Conservation (phyloP, 1,140 invertebrate genomes). For the Drosophila aff. region DNA sequence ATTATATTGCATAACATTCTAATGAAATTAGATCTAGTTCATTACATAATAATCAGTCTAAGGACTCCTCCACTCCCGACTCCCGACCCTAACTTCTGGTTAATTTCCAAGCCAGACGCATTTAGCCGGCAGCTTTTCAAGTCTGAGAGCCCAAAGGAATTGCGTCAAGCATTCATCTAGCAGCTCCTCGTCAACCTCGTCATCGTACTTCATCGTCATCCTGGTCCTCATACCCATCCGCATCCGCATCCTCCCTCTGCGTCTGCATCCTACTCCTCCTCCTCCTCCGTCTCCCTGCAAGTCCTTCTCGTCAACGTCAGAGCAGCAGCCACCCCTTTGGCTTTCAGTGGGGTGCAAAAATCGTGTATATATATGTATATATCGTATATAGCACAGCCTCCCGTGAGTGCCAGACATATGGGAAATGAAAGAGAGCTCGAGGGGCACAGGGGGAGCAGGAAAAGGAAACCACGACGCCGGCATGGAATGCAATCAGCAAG, state of each 20-base stretch:
- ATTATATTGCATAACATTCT: not conserved
- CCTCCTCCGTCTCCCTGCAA: constrained; percentile 8
- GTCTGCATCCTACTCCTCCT: constrained; percentile 5
- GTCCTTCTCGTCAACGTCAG: constrained; percentile 31
- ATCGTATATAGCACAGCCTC: constrained; percentile 16
- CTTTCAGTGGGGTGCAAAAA: constrained; percentile 42
- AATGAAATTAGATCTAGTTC: constrained; percentile 3
- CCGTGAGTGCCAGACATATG: constrained; percentile 55
- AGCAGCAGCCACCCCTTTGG: constrained; percentile 41
- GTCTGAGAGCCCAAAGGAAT: constrained; percentile 29
- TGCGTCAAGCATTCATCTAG: constrained; percentile 45
- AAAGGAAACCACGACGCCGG: constrained; percentile 45
- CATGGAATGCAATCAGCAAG: constrained; percentile 77
- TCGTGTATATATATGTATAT: constrained; percentile 14
- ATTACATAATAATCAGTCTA: constrained; percentile 8
- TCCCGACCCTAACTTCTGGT: constrained; percentile 6
- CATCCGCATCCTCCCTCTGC: not conserved
- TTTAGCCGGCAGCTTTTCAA: constrained; percentile 41
- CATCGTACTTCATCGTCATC: constrained; percentile 4
- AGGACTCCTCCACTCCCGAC: not conserved
- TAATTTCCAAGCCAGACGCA: constrained; percentile 32
- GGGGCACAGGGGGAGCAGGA: not conserved
- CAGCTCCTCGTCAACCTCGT: constrained; percentile 28
- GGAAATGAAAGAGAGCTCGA: constrained; percentile 67
- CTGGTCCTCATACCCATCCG: constrained; percentile 1